Conservation (phyloP, 2,797 vertebrate species). For the Pelochelys cantorii region DNA sequence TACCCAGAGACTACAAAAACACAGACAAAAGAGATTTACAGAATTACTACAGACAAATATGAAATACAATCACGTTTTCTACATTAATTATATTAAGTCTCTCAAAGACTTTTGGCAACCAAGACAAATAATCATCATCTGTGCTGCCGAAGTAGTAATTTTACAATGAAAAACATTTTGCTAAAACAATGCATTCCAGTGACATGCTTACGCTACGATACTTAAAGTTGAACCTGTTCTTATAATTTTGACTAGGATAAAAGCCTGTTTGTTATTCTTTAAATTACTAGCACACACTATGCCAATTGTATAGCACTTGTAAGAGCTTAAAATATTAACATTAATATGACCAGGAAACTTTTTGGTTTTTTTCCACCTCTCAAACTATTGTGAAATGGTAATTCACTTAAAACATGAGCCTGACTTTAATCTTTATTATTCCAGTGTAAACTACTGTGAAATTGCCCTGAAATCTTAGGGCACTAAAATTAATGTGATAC, state of each 20-base stretch:
- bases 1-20: conserved; percentile 80
- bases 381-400: neutral
- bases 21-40: conserved; percentile 70
- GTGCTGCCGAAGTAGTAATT: neutral
- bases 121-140: neutral
- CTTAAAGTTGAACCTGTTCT: neutral
- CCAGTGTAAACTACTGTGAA: neutral
- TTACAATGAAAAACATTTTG: conserved; percentile 14
- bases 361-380: conserved; percentile 10
- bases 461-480: neutral
- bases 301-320: conserved; percentile 36
- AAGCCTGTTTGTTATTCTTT: conserved; percentile 21
- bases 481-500: neutral
- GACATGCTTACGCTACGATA: fast-evolving
- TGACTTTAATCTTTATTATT: neutral
- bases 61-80: conserved; percentile 59
- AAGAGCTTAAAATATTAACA: conserved; percentile 7
- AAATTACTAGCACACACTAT: conserved; percentile 14
- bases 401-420: conserved; percentile 14
- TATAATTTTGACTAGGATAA: neutral
- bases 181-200: conserved; percentile 4
- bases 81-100: conserved; percentile 2
- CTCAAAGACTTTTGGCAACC: conserved; percentile 10
- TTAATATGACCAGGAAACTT: neutral
- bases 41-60: conserved; percentile 1